phyloP scores from a whole-genome alignment of 2,113 vertebrate genomes.

The Sander lucioperca region DNA sequence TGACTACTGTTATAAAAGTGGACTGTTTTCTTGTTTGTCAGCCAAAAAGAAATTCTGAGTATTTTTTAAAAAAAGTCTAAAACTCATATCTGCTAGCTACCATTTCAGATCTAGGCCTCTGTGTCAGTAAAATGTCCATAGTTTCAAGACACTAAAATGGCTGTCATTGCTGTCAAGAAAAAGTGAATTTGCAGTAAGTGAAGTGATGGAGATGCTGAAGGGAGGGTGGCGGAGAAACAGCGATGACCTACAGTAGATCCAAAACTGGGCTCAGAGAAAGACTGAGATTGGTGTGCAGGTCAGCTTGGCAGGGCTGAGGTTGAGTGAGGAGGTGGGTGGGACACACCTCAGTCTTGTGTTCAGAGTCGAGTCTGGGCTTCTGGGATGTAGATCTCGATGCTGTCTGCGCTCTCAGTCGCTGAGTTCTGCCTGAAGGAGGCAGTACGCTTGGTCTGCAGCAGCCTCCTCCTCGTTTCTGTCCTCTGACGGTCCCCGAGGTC shows the following conservation, averaged over 20 bases:
- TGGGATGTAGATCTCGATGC: conserved; percentile 99
- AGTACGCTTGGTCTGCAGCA: conserved; percentile 94
- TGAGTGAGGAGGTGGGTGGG: conserved; percentile 18
- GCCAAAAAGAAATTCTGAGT: conserved; percentile 46
- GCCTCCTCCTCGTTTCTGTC: conserved; percentile 93
- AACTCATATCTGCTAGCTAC: conserved; percentile 53
- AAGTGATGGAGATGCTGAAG: conserved; percentile 38
- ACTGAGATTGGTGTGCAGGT: conserved; percentile 39
- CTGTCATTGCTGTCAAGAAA: conserved; percentile 66
- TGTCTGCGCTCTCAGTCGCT: conserved; percentile 98
- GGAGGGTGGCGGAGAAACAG: conserved; percentile 26
- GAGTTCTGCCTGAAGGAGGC: conserved; percentile 99
- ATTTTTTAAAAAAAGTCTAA: conserved; percentile 44
- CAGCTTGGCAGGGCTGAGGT: conserved; percentile 4
- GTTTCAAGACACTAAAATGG: conserved; percentile 77
- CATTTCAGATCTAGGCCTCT: conserved; percentile 60
- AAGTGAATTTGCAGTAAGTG: conserved; percentile 29
- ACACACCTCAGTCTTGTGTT: conserved; percentile 60
- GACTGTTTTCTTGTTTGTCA: conserved; percentile 33
- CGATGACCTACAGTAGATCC: conserved; percentile 33
- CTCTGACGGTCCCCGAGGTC: conserved; percentile 93
- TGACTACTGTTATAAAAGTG: conserved; percentile 53
- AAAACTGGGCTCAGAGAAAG: conserved; percentile 51
- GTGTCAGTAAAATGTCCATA: conserved; percentile 61
- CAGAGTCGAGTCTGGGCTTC: conserved; percentile 99